Evolutionary conservation across 2,888 invertebrate genomes (phyloP), one percentile per base, ranked within the genome.

Genomic region (Cosmia pyralina): DNA sequence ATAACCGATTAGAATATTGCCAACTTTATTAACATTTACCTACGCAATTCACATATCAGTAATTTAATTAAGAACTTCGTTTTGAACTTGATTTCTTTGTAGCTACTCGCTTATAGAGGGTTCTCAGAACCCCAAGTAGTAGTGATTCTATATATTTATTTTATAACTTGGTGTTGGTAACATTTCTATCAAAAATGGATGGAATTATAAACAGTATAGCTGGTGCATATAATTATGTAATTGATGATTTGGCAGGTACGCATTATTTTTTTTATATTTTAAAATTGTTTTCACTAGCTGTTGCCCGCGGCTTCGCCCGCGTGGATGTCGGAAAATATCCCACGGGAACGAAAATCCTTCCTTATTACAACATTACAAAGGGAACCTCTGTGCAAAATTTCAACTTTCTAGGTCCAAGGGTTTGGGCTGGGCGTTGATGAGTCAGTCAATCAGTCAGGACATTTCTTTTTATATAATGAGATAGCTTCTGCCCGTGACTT

Each of bases 181-280:
- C 62, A 6, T 34, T 6, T 1, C 5, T 19, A 1, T 10, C 19
- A 6, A 76, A 73, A 34, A 84, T 84, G 84, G 69, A 15, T 22
- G 75, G 57, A 11, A 10, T 85, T 44, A n/a, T 78, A 2, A 48
- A 72, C n/a, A 72, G 62, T 46, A n/a, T 83, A 4, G 3, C 68
- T 3, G 48, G 72, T 28, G 46, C 57, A 11, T 87, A 87, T 72
- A 74, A 79, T 15, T 81, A 87, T 64, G 34, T 83, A n/a, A 46
- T 82, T 11, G 41, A 84, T 17, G 88, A 86, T 52, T 73, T 86
- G 17, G 68, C 76, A 62, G 87, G 85, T 85, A 72, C 17, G 81
- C 57, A 28, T 64, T 48, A 19, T 7, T 17, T 38, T 69, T 28
- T 58, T 3, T 41, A n/a, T 28, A n/a, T n/a, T n/a, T n/a, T n/a